Conservation (phyloP, 2,888 invertebrate species). For the Deilephila porcellus region DNA sequence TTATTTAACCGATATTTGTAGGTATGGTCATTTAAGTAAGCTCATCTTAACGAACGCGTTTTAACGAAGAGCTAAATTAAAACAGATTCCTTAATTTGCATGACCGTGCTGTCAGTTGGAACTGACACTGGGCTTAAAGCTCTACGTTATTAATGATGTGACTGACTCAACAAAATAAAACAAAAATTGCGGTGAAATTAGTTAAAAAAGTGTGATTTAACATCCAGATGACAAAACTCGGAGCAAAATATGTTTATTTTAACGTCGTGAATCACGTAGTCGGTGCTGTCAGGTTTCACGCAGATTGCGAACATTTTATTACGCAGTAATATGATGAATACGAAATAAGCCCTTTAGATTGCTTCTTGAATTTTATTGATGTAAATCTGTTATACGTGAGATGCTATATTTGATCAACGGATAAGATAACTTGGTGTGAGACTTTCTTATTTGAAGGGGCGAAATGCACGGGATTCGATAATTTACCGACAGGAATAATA, state of each 20-base stretch:
- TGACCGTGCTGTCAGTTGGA: constrained; percentile 18
- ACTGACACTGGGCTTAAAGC: constrained; percentile 5
- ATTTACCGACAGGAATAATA: too few species aligned
- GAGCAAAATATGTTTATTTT: constrained; percentile 25
- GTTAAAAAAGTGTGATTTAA: constrained; percentile 28
- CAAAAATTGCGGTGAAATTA: constrained; percentile 26
- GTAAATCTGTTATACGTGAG: too few species aligned
- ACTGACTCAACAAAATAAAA: constrained; percentile 16
- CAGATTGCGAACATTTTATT: neutral
- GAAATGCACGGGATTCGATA: too few species aligned
- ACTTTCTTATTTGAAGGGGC: too few species aligned
- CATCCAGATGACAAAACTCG: constrained; percentile 9
- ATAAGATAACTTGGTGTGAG: too few species aligned
- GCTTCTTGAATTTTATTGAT: too few species aligned
- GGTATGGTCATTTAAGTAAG: constrained; percentile 22
- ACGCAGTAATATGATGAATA: neutral
- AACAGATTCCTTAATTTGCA: constrained; percentile 27
- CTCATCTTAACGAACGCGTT: constrained; percentile 15
- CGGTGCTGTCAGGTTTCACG: neutral
- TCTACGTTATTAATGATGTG: constrained; percentile 19
- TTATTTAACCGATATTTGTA: constrained; percentile 21
- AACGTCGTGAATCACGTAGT: constrained; percentile 18
- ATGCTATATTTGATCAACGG: too few species aligned
- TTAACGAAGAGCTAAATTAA: constrained; percentile 22
- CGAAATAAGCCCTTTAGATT: neutral